Conservation (phyloP, 2,888 invertebrate species). For the Dioctria rufipes region DNA sequence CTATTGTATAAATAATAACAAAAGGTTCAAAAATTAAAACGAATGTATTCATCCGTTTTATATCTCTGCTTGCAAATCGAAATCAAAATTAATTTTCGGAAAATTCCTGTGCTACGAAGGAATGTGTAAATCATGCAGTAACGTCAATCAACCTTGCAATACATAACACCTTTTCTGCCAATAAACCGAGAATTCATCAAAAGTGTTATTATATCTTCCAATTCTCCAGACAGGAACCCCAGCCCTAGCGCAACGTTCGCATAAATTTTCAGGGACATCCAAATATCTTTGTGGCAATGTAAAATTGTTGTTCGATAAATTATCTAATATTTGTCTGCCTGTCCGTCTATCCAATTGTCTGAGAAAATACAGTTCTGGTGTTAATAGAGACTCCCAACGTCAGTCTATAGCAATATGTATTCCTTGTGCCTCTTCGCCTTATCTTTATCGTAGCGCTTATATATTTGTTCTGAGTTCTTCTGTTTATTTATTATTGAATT, state of each 20-base stretch:
- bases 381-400: slow-evolving; percentile 4
- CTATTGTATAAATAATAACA: no score
- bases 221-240: background rate
- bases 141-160: no score
- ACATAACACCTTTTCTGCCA: no score
- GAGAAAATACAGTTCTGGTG: slow-evolving; percentile 33
- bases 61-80: no score
- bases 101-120: no score
- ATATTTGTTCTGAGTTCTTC: slow-evolving; percentile 42
- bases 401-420: background rate
- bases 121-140: no score
- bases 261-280: slow-evolving; percentile 21
- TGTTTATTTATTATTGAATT: slow-evolving; percentile 50
- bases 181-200: no score
- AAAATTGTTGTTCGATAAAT: slow-evolving; percentile 20
- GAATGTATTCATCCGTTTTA: no score
- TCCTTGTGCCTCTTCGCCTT: background rate
- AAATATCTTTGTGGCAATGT: slow-evolving; percentile 8
- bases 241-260: slow-evolving; percentile 10
- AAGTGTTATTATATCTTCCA: background rate
- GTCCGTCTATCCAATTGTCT: slow-evolving; percentile 18
- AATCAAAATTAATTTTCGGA: no score
- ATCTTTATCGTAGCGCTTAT: slow-evolving; percentile 27
- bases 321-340: slow-evolving; percentile 44
- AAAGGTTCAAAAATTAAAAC: no score